Percentiles rank a stretch among this genome's conserved stretches.
phyloP scores from a whole-genome alignment of 2,113 vertebrate species.

The Austrofundulus limnaeus region DNA sequence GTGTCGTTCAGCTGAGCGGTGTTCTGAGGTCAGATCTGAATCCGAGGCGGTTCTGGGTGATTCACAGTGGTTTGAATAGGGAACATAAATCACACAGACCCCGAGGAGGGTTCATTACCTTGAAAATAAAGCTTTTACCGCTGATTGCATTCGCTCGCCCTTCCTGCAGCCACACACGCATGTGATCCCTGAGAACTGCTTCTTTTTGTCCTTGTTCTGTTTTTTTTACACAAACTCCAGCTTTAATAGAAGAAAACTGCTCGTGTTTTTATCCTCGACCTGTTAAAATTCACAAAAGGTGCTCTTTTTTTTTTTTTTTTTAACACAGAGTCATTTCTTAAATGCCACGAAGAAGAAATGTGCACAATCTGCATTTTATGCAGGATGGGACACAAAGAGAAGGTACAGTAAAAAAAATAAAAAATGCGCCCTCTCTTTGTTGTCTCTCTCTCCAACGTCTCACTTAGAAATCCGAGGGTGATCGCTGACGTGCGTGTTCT shows the following conservation, averaged over 20 bases:
- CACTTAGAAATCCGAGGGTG: conserved; percentile 45
- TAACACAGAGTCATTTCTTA: conserved; percentile 57
- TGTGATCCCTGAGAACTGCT: conserved; percentile 13
- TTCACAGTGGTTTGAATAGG: conserved; percentile 59
- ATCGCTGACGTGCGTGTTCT: conserved; percentile 64
- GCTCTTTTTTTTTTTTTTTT: conserved; percentile 5
- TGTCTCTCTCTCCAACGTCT: conserved; percentile 26
- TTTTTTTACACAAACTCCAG: conserved; percentile 11
- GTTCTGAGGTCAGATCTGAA: conserved; percentile 57
- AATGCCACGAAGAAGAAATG: conserved; percentile 28
- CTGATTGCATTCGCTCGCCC: conserved; percentile 47
- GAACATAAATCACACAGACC: conserved; percentile 65
- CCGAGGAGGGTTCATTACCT: conserved; percentile 64
- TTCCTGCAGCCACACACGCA: conserved; percentile 24
- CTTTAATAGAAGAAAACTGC: conserved; percentile 19
- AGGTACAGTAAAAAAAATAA: conserved; percentile 13
- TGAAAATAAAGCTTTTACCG: conserved; percentile 69
- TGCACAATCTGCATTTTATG: conserved; percentile 17
- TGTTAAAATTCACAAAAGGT: conserved; percentile 47
- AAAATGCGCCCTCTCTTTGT: conserved; percentile 6
- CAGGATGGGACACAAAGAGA: conserved; percentile 19
- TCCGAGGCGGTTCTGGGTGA: conserved; percentile 53
- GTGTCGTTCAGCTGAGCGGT: conserved; percentile 36
- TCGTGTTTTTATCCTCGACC: conserved; percentile 6
- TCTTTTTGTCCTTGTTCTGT: conserved; percentile 44